Evolutionary conservation across 1,140 invertebrate species (phyloP), one percentile per base, ranked within the genome.

Genomic region (Drosophila ercepeae): DNA sequence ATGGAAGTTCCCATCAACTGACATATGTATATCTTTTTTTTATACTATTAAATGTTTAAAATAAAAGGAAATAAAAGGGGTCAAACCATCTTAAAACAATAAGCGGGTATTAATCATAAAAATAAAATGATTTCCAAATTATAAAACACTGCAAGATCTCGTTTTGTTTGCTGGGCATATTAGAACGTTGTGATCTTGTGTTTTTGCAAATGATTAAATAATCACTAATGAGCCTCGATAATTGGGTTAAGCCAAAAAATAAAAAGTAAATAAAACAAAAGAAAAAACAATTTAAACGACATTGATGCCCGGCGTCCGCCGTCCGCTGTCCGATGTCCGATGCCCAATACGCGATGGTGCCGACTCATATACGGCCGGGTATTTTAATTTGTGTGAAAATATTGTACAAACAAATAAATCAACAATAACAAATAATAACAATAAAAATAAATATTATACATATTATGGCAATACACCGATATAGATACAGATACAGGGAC

Each of bases 351-450:
- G 21, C 41, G 16, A 25, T n/a, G 42, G 48, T 59, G 68, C 41
- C 52, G 54, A 53, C 49, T 67, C 75, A 51, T 48, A 73, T 61
- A 69, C 39, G 48, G 49, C 42, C 61, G 36, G 73, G 78, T 83
- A 88, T 88, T 89, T 88, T 88, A 88, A 88, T 88, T 88, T 88
- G 83, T 88, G 83, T 89, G 78, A 88, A 88, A 78, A 83, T 88
- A 75, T 83, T 89, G 68, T 55, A 60, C 65, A 88, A 88, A 88
- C 78, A 88, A 83, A 88, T 78, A 88, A 82, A 78, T 88, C 69
- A 82, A 71, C 74, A 81, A 70, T 70, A 81, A 77, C 69, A 74
- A 88, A 77, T 78, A 83, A 88, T 86, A 75, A 76, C 75, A 86
- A 88, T 78, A 82, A 59, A 75, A 77, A 82, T 81, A 83, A 88